Percentiles rank a stretch among this genome's conserved stretches.
Conservation (phyloP, 2,797 vertebrate species). For the Peromyscus nudipes region DNA sequence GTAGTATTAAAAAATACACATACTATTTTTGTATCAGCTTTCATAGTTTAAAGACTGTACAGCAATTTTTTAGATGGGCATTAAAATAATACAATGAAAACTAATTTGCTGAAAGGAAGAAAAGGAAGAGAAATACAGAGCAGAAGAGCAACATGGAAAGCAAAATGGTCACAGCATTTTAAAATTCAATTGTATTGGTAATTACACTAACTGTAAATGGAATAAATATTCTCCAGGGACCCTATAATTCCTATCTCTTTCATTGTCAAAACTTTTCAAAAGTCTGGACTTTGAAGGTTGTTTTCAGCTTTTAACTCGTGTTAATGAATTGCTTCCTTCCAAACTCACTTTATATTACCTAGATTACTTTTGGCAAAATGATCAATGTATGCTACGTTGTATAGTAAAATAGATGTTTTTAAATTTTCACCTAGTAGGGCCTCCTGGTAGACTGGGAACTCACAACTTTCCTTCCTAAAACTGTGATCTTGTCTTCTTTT, state of each 20-base stretch:
- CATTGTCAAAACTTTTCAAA: slow-evolving; percentile 7
- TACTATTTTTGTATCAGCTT: background rate
- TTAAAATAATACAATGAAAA: background rate
- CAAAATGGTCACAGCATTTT: background rate
- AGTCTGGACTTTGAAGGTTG: background rate
- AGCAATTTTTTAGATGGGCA: background rate
- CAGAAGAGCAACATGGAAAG: background rate
- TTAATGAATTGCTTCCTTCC: background rate
- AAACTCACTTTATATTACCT: background rate
- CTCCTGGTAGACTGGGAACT: background rate
- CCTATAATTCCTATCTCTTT: background rate
- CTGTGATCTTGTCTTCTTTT: background rate
- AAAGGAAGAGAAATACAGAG: background rate
- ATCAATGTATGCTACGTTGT: background rate
- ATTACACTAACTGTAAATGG: background rate
- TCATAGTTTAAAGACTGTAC: background rate
- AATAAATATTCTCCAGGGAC: background rate
- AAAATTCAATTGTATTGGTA: background rate
- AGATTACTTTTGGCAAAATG: background rate
- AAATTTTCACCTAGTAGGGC: no score
- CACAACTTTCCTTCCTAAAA: background rate
- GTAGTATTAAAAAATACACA: background rate
- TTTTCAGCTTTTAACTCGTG: background rate
- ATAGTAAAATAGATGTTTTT: background rate
- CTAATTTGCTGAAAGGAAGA: background rate